Evolutionary conservation across 1,140 invertebrate genomes (phyloP), one percentile per base, ranked within the genome.

Genomic region (Drosophila prosaltans): DNA sequence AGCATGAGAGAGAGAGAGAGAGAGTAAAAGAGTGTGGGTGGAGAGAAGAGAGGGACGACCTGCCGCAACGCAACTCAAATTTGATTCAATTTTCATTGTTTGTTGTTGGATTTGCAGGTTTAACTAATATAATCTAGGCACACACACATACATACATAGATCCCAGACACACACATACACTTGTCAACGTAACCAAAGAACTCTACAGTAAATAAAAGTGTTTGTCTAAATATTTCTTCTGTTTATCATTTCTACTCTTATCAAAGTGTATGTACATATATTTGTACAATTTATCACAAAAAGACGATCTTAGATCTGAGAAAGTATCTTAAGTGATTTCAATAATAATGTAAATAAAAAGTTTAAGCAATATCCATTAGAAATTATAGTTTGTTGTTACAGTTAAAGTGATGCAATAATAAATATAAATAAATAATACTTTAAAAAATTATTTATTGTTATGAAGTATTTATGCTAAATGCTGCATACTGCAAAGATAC

Each of bases 61-160:
- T 51, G 45, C 45, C 45, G 21, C 45, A 51, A 51, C 45, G 45
- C 45, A 51, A 51, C 45, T 51, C 45, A 51, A 51, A 51, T 51
- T 51, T 21, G 5, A 21, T 51, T 40, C 24, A 24, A 51, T 51
- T 26, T 26, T 51, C 45, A 7, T 51, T 51, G 45, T 51, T 8
- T 51, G 45, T 51, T 8, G 45, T 51, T 2, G 3, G 45, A 48
- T 6, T 21, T 48, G 9, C 21, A 21, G 45, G 6, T 26, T 26
- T 24, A 26, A 51, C 21, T 51, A 51, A 51, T 51, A 48, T 21
- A 21, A 51, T 24, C 21, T 24, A 51, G 1, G 7, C 9, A 51
- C 45, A 3, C 45, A 3, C 21, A 26, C 45, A 10, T 9, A 10
- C 21, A 51, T 1, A 51, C 45, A 26, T 7, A 10, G 8, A 51